Percentiles rank a stretch among this genome's conserved stretches.
Conservation (phyloP, 2,888 invertebrate species). For the Lepetodrilus schrolli region DNA sequence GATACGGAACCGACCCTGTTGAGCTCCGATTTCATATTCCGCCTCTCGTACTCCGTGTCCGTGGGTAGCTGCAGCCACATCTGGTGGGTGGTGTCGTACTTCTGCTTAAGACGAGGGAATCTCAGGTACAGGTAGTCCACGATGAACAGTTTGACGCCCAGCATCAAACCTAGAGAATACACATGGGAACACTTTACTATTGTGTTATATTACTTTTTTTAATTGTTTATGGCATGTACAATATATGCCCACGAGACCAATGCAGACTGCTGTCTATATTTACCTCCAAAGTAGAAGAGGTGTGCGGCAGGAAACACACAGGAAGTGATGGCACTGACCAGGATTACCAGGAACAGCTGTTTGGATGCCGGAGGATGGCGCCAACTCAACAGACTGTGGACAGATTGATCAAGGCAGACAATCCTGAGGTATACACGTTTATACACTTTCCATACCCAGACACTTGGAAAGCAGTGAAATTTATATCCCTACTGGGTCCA, state of each 20-base stretch:
- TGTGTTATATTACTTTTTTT: too few relatives aligned
- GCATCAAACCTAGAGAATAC: slow-evolving; percentile 58
- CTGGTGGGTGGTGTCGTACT: slow-evolving; percentile 72
- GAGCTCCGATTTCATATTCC: slow-evolving; percentile 57
- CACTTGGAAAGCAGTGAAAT: too few relatives aligned
- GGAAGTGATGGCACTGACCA: slow-evolving; percentile 67
- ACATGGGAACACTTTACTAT: too few relatives aligned
- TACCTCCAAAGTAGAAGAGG: slow-evolving; percentile 70
- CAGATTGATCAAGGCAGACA: too few relatives aligned
- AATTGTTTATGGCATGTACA: slow-evolving; percentile 15
- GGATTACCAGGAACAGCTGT: slow-evolving; percentile 66
- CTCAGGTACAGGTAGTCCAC: slow-evolving; percentile 76
- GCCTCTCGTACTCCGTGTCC: slow-evolving; percentile 70
- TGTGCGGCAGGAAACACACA: slow-evolving; percentile 64
- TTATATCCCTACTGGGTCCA: too few relatives aligned
- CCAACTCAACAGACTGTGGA: slow-evolving; percentile 76
- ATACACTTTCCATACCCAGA: too few relatives aligned
- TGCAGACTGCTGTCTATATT: neutral
- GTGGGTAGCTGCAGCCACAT: slow-evolving; percentile 75
- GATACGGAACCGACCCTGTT: slow-evolving; percentile 61
- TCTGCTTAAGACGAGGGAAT: slow-evolving; percentile 76
- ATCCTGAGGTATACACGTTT: too few relatives aligned
- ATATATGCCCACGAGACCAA: neutral
- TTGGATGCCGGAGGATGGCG: slow-evolving; percentile 69
- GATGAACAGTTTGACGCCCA: slow-evolving; percentile 77